Conservation (phyloP, 2,797 vertebrate species). For the Thaleichthys pacificus region DNA sequence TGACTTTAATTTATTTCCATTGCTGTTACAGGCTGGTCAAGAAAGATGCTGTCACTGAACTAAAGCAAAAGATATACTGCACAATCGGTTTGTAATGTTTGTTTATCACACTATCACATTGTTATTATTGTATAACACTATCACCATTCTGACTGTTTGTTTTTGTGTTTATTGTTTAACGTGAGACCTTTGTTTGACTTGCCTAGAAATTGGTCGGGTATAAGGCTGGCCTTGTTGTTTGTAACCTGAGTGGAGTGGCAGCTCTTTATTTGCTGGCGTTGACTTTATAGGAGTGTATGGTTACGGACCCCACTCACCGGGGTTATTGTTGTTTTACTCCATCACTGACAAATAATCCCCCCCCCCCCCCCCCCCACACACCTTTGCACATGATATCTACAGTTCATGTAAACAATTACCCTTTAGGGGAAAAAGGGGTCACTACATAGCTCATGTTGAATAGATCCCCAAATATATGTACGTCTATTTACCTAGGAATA, state of each 20-base stretch:
- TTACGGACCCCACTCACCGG: constrained; percentile 95
- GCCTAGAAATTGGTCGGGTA: constrained; percentile 57
- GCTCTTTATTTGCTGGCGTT: constrained; percentile 97
- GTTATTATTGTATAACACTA: background rate
- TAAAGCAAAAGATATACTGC: no score
- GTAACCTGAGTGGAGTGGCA: constrained; percentile 89
- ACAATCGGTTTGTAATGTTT: no score
- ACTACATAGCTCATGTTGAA: background rate
- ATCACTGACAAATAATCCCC: constrained; percentile 69
- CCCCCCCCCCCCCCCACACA: constrained; percentile 39
- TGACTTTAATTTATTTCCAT: constrained; percentile 13
- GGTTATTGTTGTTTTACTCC: constrained; percentile 79
- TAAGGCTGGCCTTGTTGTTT: constrained; percentile 93
- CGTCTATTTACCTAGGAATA: background rate
- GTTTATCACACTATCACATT: no score
- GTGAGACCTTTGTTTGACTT: background rate
- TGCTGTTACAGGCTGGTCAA: background rate
- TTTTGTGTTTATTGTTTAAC: background rate
- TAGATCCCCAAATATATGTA: background rate
- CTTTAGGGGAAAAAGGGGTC: background rate
- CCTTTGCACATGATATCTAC: constrained; percentile 54
- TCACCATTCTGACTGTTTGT: constrained; percentile 9
- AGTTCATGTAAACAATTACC: constrained; percentile 51
- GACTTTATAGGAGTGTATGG: constrained; percentile 99
- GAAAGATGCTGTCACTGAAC: background rate